A percentile compares a stretch with the other conserved stretches of the same genome.
Evolutionary conservation across 2,113 vertebrate species (phyloP).

Genomic region (Eclectus roratus): DNA sequence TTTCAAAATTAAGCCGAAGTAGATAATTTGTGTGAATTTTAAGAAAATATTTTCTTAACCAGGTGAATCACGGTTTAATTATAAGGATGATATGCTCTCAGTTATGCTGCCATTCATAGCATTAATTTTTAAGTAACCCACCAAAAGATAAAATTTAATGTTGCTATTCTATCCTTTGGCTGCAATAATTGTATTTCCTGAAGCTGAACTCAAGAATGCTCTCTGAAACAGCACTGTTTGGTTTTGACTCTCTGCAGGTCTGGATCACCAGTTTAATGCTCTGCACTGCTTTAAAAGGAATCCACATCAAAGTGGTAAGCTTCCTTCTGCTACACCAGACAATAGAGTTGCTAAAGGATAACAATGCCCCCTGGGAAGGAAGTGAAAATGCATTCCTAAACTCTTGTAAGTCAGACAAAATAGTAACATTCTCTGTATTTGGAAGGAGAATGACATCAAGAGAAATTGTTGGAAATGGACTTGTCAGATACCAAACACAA

Average conservation of each 20-base stretch:
- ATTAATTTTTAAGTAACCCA: not conserved
- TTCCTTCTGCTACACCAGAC: constrained; percentile 49
- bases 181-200: not conserved
- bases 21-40: not conserved
- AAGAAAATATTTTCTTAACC: not conserved
- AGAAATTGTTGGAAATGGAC: constrained; percentile 21
- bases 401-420: constrained; percentile 44
- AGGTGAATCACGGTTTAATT: not conserved
- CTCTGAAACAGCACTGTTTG: constrained; percentile 14
- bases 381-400: constrained; percentile 41
- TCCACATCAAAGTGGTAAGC: constrained; percentile 15
- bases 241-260: constrained; percentile 31
- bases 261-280: constrained; percentile 29
- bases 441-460: constrained; percentile 48
- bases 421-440: constrained; percentile 11
- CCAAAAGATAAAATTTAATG: not conserved
- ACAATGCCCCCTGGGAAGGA: constrained; percentile 53
- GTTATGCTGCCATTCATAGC: not conserved
- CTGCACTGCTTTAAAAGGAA: constrained; percentile 27
- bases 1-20: not conserved
- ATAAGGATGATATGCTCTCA: not conserved
- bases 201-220: not conserved
- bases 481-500: not conserved
- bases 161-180: not conserved
- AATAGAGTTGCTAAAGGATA: constrained; percentile 60